A percentile compares a stretch with the other conserved stretches of the same genome.
Evolutionary conservation across 92 coral and sea anemone genomes (phyloP).

Genomic region (Plumapathes pennacea): DNA sequence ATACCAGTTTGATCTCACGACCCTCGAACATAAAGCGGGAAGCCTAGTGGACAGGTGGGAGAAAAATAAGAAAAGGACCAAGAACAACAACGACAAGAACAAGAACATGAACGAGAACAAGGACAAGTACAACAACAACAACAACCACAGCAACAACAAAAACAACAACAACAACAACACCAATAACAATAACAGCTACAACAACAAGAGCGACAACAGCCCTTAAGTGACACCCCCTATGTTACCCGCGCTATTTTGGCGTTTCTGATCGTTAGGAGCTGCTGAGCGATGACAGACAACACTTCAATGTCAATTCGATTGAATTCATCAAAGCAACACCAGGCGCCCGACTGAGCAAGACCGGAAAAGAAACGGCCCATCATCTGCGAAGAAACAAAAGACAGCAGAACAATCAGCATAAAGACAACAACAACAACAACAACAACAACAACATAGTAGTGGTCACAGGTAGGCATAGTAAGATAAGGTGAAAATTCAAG

Average conservation of each 20-base stretch:
- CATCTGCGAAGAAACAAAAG: conserved; percentile 54
- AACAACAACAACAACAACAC: too few relatives aligned
- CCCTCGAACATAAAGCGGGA: conserved; percentile 99
- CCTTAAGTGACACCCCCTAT: too few relatives aligned
- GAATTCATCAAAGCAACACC: conserved; percentile 99
- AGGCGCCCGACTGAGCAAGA: conserved; percentile 98
- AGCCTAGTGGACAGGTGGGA: conserved; percentile 72
- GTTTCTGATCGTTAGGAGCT: conserved; percentile 91
- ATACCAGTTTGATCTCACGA: conserved; percentile 93
- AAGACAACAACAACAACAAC: neutral
- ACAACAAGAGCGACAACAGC: too few relatives aligned
- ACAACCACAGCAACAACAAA: too few relatives aligned
- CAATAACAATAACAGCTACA: too few relatives aligned
- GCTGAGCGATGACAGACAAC: conserved; percentile 97
- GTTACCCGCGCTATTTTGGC: conserved; percentile 91
- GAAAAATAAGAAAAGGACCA: too few relatives aligned
- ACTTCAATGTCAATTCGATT: conserved; percentile 98
- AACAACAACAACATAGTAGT: neutral
- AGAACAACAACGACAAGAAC: too few relatives aligned
- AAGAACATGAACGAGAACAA: too few relatives aligned
- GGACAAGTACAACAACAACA: too few relatives aligned
- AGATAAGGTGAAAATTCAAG: neutral
- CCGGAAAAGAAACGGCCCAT: conserved; percentile 99
- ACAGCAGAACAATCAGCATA: neutral
- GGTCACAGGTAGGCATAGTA: neutral